Evolutionary conservation across 1,140 invertebrate species (phyloP).

Genomic region (Penaeus chinensis): DNA sequence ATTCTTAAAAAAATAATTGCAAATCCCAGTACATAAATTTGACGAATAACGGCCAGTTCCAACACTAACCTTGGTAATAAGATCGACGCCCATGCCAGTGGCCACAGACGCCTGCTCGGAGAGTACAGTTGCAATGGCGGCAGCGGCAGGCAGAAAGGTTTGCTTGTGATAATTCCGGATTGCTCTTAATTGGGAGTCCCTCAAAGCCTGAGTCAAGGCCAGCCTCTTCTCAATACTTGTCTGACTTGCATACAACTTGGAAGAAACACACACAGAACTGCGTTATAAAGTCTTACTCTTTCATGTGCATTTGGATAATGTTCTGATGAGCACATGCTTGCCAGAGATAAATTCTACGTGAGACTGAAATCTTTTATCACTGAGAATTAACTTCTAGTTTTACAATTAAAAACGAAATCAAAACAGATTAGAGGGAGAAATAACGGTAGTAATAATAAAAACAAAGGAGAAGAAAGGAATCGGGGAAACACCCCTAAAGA

Average conservation of each 20-base stretch:
- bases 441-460: neutral
- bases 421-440: neutral
- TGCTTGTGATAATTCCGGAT: slow-evolving; percentile 57
- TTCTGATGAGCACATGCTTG: neutral
- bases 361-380: neutral
- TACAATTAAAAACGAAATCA: neutral
- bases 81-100: slow-evolving; percentile 59
- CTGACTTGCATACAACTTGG: slow-evolving; percentile 58
- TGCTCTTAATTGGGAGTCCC: slow-evolving; percentile 56
- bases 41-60: too few relatives aligned
- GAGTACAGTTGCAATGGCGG: slow-evolving; percentile 56
- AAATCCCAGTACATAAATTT: too few relatives aligned
- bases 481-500: too few relatives aligned
- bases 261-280: neutral
- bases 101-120: slow-evolving; percentile 59
- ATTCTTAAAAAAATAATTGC: too few relatives aligned
- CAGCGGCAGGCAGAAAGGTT: slow-evolving; percentile 53
- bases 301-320: neutral
- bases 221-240: slow-evolving; percentile 59
- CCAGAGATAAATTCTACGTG: neutral
- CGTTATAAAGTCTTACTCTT: neutral
- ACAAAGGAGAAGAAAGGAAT: too few relatives aligned
- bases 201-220: slow-evolving; percentile 54
- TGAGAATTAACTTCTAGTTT: neutral
- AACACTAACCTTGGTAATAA: slow-evolving; percentile 61